Evolutionary conservation across 1,140 invertebrate species (phyloP).

Genomic region (Samia ricini): DNA sequence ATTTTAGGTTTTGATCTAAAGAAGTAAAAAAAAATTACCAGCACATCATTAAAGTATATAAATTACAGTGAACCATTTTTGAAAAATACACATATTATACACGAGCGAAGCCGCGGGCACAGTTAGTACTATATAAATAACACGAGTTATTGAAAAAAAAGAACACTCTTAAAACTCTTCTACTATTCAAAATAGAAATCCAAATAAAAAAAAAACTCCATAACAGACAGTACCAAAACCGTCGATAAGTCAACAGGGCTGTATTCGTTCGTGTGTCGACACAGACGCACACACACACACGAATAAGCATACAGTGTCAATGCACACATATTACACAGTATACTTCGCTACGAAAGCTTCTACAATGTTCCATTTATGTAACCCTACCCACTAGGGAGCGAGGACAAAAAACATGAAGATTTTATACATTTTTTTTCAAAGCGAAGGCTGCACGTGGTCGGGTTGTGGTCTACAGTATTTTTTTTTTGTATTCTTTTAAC

Average conservation of each 20-base stretch:
- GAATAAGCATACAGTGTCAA: too few relatives aligned
- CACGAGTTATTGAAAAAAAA: too few relatives aligned
- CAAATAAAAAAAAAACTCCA: background rate
- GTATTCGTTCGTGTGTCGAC: too few relatives aligned
- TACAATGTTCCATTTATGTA: constrained; percentile 69
- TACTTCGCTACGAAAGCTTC: constrained; percentile 33
- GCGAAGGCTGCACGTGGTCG: constrained; percentile 68
- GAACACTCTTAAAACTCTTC: background rate
- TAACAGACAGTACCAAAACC: background rate
- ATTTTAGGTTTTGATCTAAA: too few relatives aligned
- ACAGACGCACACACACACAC: too few relatives aligned
- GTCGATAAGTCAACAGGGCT: background rate
- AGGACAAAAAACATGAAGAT: constrained; percentile 55
- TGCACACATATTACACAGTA: constrained; percentile 34
- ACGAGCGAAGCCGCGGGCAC: too few relatives aligned
- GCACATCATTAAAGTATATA: too few relatives aligned
- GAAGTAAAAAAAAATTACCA: too few relatives aligned
- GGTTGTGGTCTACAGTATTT: constrained; percentile 59
- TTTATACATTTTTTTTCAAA: constrained; percentile 61
- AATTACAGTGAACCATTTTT: too few relatives aligned
- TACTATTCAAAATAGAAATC: background rate
- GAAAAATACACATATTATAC: too few relatives aligned
- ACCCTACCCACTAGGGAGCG: constrained; percentile 54
- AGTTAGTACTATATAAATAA: too few relatives aligned
- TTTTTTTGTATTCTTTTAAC: constrained; percentile 50